Base-by-base conservation (phyloP, 92 coral and sea anemone genomes). In the Nematostella vectensis region DNA sequence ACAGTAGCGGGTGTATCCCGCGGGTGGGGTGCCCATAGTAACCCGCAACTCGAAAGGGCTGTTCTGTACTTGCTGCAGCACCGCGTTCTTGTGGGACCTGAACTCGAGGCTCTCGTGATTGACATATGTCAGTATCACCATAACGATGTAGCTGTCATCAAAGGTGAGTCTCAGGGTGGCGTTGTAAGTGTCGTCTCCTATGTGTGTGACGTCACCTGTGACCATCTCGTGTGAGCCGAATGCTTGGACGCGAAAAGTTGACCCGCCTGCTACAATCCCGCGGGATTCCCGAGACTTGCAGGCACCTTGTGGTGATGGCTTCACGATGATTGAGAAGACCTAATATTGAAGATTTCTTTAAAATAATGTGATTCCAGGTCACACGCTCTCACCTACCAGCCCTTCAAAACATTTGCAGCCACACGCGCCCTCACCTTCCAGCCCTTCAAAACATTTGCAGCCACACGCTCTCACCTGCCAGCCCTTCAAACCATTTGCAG, bases 171-270 rank as follows among this genome's bases (percentile, higher is more conserved):
- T 61, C 44, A 91, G 62, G 8, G 67, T 71, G 2, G 82, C 96
- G 21, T 67, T 61, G 61, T 91, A 91, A 1, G 72, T 59, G 53
- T 86, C 98, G 38, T 79, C 70, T 13, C 85, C 88, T 40, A 91
- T 63, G 64, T 86, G 85, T 3, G n/a, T 48, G 15, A 71, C 88
- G 11, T 36, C 44, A 1, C 83, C 94, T 8, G 88, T 80, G 3
- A 63, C 88, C 94, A 85, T 85, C 57, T 85, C 94, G 25, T 74
- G 78, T 6, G 94, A 75, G 6, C 88, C 94, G 37, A 85, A 85
- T 3, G 94, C 94, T 43, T 85, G 94, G 1, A 85, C 26, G 12
- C 94, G 75, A 58, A 85, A 85, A 24, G 48, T 75, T 9, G 95
- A 80, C 21, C 36, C 57, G 0, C 84, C 95, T 0, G 45, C 47